Evolutionary conservation across 2,888 invertebrate species (phyloP).

Genomic region (Drosophila anomalata): DNA sequence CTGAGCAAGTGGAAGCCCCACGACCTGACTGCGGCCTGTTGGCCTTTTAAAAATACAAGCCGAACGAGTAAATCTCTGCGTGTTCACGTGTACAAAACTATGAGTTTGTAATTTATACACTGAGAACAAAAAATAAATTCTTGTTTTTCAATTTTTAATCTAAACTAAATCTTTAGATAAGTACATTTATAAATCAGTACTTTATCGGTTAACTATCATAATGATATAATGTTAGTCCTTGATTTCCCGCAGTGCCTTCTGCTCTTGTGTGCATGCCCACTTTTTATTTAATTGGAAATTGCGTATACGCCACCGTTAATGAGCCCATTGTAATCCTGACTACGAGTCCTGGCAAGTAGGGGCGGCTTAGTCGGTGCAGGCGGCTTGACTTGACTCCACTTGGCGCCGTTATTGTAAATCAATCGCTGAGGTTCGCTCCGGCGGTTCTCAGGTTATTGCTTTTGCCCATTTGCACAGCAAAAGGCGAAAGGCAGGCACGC

Average conservation of each 20-base stretch:
- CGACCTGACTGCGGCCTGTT: slow-evolving; percentile 51
- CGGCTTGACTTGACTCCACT: slow-evolving; percentile 30
- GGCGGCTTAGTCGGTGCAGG: slow-evolving; percentile 46
- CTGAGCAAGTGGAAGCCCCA: slow-evolving; percentile 39
- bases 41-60: slow-evolving; percentile 61
- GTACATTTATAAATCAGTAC: too few relatives aligned
- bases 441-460: slow-evolving; percentile 39
- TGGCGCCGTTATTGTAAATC: slow-evolving; percentile 77
- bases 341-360: slow-evolving; percentile 8
- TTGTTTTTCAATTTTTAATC: too few relatives aligned
- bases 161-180: too few relatives aligned
- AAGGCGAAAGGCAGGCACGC: slow-evolving; percentile 62
- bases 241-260: slow-evolving; percentile 8
- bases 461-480: slow-evolving; percentile 28
- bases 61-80: slow-evolving; percentile 61
- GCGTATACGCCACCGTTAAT: slow-evolving; percentile 75
- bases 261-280: slow-evolving; percentile 29
- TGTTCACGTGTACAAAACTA: slow-evolving; percentile 21
- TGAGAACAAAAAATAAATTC: background rate
- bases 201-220: too few relatives aligned
- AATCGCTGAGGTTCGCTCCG: slow-evolving; percentile 59
- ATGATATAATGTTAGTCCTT: background rate
- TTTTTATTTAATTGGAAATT: slow-evolving; percentile 78
- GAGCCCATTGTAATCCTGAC: slow-evolving; percentile 65
- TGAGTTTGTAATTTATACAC: slow-evolving; percentile 7